Conservation (phyloP, 2,113 vertebrate species). For the Apaloderma vittatum region DNA sequence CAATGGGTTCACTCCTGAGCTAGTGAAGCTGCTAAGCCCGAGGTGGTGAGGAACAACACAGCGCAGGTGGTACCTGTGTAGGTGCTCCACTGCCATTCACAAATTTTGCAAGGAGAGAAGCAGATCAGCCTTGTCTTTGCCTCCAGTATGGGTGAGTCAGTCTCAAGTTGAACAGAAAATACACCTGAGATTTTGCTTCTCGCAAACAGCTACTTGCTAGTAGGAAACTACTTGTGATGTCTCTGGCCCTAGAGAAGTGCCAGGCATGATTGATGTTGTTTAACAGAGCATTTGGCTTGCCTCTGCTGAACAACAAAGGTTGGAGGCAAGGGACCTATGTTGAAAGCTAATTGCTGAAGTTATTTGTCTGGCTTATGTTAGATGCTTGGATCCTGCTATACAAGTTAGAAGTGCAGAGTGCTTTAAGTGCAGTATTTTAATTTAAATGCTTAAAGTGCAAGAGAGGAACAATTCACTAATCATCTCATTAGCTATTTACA, state of each 20-base stretch:
- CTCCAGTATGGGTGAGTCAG: neutral
- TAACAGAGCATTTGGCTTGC: neutral
- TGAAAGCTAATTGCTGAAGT: constrained; percentile 53
- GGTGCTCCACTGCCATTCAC: neutral
- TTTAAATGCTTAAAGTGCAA: constrained; percentile 50
- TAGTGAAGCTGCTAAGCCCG: neutral
- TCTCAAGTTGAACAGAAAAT: neutral
- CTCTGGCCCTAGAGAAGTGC: neutral
- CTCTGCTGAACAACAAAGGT: constrained; percentile 15
- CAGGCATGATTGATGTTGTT: neutral
- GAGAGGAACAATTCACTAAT: constrained; percentile 47
- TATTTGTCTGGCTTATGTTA: constrained; percentile 46
- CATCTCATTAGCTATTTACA: constrained; percentile 50
- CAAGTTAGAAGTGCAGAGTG: constrained; percentile 4
- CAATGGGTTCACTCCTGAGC: neutral
- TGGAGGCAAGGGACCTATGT: neutral
- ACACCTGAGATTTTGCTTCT: neutral
- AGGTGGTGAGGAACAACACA: neutral
- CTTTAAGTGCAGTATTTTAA: constrained; percentile 16
- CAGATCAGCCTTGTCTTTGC: neutral
- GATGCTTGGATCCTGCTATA: constrained; percentile 12
- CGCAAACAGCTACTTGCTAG: neutral
- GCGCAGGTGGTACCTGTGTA: neutral
- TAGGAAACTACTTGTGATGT: neutral
- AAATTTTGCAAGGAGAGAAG: neutral